Base-by-base conservation (phyloP, 2,888 invertebrate species). In the Platycheirus albimanus region DNA sequence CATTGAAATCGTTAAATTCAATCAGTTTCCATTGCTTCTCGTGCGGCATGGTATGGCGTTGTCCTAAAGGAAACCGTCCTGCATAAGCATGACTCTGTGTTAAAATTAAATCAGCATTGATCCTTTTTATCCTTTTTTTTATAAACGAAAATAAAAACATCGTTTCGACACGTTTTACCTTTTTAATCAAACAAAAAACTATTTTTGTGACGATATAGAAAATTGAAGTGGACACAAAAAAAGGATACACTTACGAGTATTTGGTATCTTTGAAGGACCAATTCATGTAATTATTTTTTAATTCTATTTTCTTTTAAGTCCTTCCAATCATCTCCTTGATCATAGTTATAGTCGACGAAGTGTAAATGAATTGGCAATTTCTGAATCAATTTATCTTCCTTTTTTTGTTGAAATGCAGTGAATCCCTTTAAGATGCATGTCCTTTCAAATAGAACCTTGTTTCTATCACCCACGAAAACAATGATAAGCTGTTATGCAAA, bases 401-500 rank as follows among this genome's bases (percentile, higher is more conserved):
- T 4, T 8, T 19, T 54, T 28, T 19, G 15, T n/a, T 52, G 52
- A 43, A 38, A 24, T 15, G 28, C n/a, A 17, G 19, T 33, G 47
- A 56, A 74, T 64, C 8, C 54, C 38, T 19, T 56, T 47, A 38
- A 64, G 33, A 19, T 41, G 38, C 17, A 64, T 74, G 10, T 10
- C 51, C 28, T 36, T 24, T 20, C 24, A 15, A 24, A 11, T 5
- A 20, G 38, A 41, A 13, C 38, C 38, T 41, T 41, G 38, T 41
- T 41, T 41, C 38, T 13, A n/a, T 72, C 41, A 52, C 33, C 51
- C 43, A 43, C n/a, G 61, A 33, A 52, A 71, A 71, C 61, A 63
- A 63, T 63, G 71, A 63, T 52, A 72, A 63, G 43, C 45, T 20
- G 61, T 45, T 72, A 72, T 52, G 51, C 24, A 63, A 72, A 72